These are phyloP conservation scores for Chelonus formosanus DNA, from an alignment of 2,888 invertebrate species.

Conservation along the genomic window DNA sequence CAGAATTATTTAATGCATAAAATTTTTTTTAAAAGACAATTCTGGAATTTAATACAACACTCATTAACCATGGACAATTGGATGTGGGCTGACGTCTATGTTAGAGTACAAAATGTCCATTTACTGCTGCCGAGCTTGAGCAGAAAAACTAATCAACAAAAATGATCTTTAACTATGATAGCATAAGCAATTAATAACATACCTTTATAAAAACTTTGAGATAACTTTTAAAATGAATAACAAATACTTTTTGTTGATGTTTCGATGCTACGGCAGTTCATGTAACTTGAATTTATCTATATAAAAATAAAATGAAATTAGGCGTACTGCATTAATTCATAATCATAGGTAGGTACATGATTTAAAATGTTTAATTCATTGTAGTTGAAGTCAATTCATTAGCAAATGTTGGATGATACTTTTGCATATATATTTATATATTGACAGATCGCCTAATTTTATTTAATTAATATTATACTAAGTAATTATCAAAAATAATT, in stretches of 20 bases:
- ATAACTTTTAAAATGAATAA: too few species aligned
- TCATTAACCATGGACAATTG: slow-evolving; percentile 61
- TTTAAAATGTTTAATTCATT: too few species aligned
- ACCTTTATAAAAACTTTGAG: too few species aligned
- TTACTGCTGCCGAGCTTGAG: slow-evolving; percentile 57
- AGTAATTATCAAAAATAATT: slow-evolving; percentile 29
- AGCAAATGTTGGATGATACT: too few species aligned
- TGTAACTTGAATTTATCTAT: too few species aligned
- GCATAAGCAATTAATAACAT: background rate
- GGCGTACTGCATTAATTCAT: too few species aligned
- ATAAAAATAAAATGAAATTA: too few species aligned
- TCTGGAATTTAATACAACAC: slow-evolving; percentile 41
- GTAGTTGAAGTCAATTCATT: too few species aligned
- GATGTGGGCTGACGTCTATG: slow-evolving; percentile 65
- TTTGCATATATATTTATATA: too few species aligned
- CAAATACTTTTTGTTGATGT: too few species aligned
- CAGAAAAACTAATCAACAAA: slow-evolving; percentile 49
- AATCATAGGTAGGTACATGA: too few species aligned
- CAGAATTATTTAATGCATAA: slow-evolving; percentile 1
- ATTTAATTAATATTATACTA: slow-evolving; percentile 30
- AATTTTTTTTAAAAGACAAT: background rate
- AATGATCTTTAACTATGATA: background rate
- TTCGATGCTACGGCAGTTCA: too few species aligned
- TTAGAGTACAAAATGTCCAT: slow-evolving; percentile 62
- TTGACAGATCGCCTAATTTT: slow-evolving; percentile 32